Percentiles rank a stretch among this genome's conserved stretches.
These are phyloP conservation scores for Mantis religiosa DNA, from an alignment of 2,888 invertebrate species.

Conservation along the genomic window DNA sequence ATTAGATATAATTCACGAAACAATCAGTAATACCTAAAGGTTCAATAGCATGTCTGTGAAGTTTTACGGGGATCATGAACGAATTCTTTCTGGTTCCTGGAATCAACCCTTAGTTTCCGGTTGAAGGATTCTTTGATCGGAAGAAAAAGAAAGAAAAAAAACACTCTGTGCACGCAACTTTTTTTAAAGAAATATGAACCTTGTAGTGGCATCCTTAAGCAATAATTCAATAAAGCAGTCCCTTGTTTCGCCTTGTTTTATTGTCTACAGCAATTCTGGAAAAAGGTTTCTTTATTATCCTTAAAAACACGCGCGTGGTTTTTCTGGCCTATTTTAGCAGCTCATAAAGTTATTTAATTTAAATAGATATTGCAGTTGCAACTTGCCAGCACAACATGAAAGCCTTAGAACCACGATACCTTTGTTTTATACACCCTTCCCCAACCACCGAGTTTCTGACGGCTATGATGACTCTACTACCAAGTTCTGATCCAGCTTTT, in stretches of 20 bases:
- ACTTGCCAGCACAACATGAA: neutral
- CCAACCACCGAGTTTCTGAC: neutral
- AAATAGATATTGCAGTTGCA: neutral
- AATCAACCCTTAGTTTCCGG: neutral
- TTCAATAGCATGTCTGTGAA: neutral
- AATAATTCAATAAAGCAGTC: neutral
- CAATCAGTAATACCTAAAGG: neutral
- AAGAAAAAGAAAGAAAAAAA: neutral
- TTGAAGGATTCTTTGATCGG: neutral
- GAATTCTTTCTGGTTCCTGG: neutral
- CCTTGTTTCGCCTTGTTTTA: neutral
- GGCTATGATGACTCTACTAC: neutral
- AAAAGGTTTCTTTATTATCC: neutral
- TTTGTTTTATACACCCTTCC: neutral
- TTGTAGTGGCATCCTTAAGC: neutral
- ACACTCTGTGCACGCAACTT: neutral
- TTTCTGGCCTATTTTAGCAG: neutral
- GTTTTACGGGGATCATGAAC: neutral
- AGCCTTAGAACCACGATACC: neutral
- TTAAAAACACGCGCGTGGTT: neutral
- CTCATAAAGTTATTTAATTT: neutral
- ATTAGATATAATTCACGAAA: too few species aligned
- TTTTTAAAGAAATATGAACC: neutral
- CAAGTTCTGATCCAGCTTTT: neutral
- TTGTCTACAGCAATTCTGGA: neutral